phyloP scores from a whole-genome alignment of 2,888 invertebrate genomes.

The Drosophila koepferae region DNA sequence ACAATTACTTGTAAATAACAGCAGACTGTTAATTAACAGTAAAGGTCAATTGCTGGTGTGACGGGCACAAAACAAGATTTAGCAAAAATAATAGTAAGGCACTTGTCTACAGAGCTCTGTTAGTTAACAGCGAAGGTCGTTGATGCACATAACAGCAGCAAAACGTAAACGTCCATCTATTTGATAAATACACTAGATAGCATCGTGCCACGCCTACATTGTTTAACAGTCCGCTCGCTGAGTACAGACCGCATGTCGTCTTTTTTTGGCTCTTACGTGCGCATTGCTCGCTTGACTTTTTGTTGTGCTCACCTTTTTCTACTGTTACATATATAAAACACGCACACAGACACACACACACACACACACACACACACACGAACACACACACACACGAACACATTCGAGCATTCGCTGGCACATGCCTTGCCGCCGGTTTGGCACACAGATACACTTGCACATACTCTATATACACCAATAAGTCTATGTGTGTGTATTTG shows the following conservation, averaged over 20 bases:
- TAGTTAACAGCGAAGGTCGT: conserved; percentile 52
- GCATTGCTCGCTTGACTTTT: conserved; percentile 61
- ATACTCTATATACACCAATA: conserved; percentile 27
- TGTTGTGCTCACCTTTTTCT: conserved; percentile 78
- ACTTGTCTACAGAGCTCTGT: conserved; percentile 11
- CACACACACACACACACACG: conserved; percentile 22
- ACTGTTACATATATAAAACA: conserved; percentile 37
- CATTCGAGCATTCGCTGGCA: conserved; percentile 1
- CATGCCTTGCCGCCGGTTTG: conserved; percentile 66
- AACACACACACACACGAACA: conserved; percentile 19
- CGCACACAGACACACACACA: conserved; percentile 18
- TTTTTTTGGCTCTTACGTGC: conserved; percentile 50
- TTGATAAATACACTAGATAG: conserved; percentile 14
- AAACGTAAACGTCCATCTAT: not conserved
- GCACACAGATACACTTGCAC: conserved; percentile 37
- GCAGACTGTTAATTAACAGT: conserved; percentile 6
- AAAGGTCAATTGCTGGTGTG: not conserved
- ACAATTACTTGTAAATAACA: not conserved
- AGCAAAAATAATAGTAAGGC: conserved; percentile 1
- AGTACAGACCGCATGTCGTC: conserved; percentile 20
- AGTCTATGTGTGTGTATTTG: not conserved
- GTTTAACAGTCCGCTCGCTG: conserved; percentile 2
- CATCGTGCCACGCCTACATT: conserved; percentile 46
- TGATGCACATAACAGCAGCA: conserved; percentile 11
- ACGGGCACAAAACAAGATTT: not conserved